Conservation (phyloP, 2,113 vertebrate species). For the Zosterops pallidus region DNA sequence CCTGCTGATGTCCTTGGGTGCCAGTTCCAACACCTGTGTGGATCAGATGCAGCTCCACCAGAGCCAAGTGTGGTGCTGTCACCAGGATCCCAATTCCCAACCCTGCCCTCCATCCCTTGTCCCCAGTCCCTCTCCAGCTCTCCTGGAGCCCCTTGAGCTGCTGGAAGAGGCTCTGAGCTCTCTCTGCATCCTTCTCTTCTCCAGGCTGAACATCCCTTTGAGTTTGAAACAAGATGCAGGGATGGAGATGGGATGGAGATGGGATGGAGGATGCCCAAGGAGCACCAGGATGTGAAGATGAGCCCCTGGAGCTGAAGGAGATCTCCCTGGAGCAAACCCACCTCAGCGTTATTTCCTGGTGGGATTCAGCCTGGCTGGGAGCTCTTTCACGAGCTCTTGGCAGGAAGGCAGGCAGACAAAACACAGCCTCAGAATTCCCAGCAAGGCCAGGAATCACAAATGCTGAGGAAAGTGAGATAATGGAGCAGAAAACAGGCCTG, state of each 20-base stretch:
- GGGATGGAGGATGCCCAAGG: too few relatives aligned
- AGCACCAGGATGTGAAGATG: neutral
- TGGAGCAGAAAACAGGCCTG: constrained; percentile 27
- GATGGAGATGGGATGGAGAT: neutral
- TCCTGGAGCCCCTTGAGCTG: neutral
- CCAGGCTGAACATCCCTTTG: neutral
- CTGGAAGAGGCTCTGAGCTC: fast-evolving
- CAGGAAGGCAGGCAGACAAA: neutral
- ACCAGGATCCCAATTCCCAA: neutral
- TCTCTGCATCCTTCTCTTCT: neutral
- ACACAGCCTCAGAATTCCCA: neutral
- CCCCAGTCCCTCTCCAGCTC: neutral
- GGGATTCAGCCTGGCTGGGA: neutral
- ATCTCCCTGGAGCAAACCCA: neutral
- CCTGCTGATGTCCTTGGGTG: neutral
- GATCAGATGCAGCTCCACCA: neutral
- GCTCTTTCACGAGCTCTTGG: neutral
- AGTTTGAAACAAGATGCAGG: neutral
- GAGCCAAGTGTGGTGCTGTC: neutral
- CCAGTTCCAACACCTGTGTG: neutral
- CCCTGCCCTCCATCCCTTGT: neutral
- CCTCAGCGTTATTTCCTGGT: fast-evolving
- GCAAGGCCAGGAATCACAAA: neutral
- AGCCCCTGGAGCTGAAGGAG: neutral
- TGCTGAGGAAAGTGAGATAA: constrained; percentile 14